Conservation (phyloP, 2,888 invertebrate species). For the Diarsia dahlii region DNA sequence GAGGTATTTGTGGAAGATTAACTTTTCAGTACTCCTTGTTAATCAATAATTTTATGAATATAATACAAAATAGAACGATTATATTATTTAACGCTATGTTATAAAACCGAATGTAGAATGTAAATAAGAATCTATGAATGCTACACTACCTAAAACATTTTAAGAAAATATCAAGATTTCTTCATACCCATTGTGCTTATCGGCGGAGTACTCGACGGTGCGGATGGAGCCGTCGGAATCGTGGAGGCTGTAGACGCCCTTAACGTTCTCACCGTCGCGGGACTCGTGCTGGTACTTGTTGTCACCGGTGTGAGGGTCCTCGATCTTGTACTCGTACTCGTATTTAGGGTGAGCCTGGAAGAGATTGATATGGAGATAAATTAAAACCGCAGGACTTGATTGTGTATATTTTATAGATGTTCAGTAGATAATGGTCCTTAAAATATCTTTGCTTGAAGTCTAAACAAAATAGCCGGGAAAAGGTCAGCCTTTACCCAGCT, state of each 20-base stretch:
- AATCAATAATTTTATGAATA: background rate
- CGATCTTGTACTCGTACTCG: constrained; percentile 88
- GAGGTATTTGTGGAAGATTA: background rate
- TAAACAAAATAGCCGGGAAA: background rate
- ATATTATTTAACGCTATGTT: background rate
- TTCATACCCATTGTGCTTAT: constrained; percentile 87
- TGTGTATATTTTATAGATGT: too few species aligned
- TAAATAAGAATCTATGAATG: constrained; percentile 2
- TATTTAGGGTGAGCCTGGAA: constrained; percentile 88
- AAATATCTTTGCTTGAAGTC: too few species aligned
- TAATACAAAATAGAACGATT: too few species aligned
- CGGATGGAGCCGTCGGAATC: constrained; percentile 90
- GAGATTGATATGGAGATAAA: background rate
- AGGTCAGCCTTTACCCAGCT: background rate
- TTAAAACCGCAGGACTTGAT: background rate
- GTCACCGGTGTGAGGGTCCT: constrained; percentile 90
- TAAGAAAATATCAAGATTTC: constrained; percentile 38
- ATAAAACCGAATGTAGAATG: background rate
- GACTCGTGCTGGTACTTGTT: constrained; percentile 89
- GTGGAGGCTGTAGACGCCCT: constrained; percentile 91
- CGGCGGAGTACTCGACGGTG: constrained; percentile 89
- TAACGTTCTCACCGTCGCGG: constrained; percentile 88
- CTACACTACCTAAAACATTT: constrained; percentile 17
- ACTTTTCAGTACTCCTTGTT: background rate
- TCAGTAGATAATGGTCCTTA: background rate